A percentile compares a stretch with the other conserved stretches of the same genome.
These are phyloP conservation scores for Otocyon megalotis DNA, from an alignment of 2,113 vertebrate species.

Conservation along the genomic window DNA sequence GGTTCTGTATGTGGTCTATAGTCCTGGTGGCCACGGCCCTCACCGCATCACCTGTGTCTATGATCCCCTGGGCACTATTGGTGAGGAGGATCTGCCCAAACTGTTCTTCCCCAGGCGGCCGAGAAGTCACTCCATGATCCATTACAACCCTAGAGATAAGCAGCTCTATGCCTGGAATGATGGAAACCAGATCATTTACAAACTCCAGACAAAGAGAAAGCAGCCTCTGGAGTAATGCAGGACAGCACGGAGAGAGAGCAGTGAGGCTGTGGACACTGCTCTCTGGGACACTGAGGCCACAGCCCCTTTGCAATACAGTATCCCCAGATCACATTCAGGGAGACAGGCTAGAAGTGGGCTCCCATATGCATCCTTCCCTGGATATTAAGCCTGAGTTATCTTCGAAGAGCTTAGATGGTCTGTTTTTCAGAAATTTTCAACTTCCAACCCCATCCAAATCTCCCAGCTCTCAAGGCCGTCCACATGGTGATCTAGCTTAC, in stretches of 20 bases:
- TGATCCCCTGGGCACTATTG: slow-evolving; percentile 90
- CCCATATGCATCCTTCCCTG: background rate
- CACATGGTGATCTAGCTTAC: background rate
- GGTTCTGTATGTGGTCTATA: slow-evolving; percentile 95
- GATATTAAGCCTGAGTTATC: background rate
- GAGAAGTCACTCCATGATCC: slow-evolving; percentile 92
- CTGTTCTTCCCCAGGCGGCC: slow-evolving; percentile 93
- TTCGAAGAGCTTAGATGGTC: background rate
- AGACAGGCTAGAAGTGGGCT: background rate
- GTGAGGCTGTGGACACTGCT: background rate
- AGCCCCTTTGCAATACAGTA: background rate
- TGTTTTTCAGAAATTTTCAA: background rate
- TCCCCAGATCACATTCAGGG: background rate
- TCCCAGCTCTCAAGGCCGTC: background rate
- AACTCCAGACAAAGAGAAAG: slow-evolving; percentile 89
- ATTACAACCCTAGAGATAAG: slow-evolving; percentile 94
- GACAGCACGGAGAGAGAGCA: background rate
- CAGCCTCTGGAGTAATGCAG: slow-evolving; percentile 38
- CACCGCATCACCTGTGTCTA: slow-evolving; percentile 93
- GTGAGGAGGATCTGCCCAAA: slow-evolving; percentile 82
- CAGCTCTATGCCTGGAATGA: slow-evolving; percentile 97
- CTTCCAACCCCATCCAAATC: background rate
- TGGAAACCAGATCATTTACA: slow-evolving; percentile 95
- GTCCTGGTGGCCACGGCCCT: slow-evolving; percentile 89
- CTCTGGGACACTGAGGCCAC: background rate